phyloP scores from a whole-genome alignment of 2,888 invertebrate species.

The Amorpha juglandis region DNA sequence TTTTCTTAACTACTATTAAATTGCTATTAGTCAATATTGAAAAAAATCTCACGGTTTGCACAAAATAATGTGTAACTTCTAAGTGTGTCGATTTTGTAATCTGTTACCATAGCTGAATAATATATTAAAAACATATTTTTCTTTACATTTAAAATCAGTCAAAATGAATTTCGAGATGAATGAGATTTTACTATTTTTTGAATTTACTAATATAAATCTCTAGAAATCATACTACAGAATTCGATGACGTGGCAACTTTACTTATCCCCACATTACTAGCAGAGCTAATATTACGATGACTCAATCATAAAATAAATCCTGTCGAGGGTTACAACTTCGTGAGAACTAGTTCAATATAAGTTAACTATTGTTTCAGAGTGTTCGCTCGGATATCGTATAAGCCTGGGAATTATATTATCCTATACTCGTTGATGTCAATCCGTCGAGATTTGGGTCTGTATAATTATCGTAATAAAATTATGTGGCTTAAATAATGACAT shows the following conservation, averaged over 20 bases:
- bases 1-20: too few species aligned
- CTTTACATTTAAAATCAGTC: too few species aligned
- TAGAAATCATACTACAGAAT: not conserved
- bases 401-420: not conserved
- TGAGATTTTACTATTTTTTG: too few species aligned
- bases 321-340: not conserved
- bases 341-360: not conserved
- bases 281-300: not conserved
- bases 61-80: too few species aligned
- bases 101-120: too few species aligned
- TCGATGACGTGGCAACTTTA: not conserved
- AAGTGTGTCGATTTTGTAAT: too few species aligned
- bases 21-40: too few species aligned
- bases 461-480: not conserved
- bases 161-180: too few species aligned
- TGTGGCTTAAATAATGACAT: not conserved
- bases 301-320: not conserved
- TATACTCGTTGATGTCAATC: not conserved
- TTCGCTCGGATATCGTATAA: not conserved
- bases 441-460: too few species aligned
- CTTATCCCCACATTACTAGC: not conserved
- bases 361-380: not conserved
- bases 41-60: too few species aligned
- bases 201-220: not conserved
- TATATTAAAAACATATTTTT: too few species aligned